Conservation (phyloP, 2,797 vertebrate genomes). For the Cercopithecus petaurista region DNA sequence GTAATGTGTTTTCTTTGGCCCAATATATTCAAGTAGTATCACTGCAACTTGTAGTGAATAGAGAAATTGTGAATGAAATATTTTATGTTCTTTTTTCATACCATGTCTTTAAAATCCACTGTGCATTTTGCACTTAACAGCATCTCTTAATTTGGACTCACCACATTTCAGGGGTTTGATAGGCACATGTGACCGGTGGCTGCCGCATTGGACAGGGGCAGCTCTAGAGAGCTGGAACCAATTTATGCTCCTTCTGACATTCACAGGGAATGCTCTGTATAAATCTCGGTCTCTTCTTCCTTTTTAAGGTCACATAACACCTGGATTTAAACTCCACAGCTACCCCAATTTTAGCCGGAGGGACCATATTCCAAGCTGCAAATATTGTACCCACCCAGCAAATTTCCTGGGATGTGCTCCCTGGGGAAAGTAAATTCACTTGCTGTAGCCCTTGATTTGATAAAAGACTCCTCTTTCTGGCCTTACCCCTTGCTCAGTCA, state of each 20-base stretch:
- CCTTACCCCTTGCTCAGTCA: background rate
- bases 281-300: background rate
- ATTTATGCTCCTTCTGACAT: background rate
- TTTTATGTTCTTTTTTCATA: background rate
- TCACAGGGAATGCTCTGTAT: background rate
- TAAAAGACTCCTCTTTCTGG: background rate
- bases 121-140: background rate
- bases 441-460: background rate
- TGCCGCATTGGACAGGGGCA: background rate
- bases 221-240: background rate
- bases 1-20: background rate
- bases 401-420: background rate
- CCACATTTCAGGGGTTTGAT: background rate
- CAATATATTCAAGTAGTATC: background rate
- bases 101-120: background rate
- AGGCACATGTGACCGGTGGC: background rate
- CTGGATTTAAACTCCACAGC: background rate
- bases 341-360: background rate
- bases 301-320: background rate
- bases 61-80: background rate
- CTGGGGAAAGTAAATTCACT: background rate
- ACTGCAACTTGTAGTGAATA: background rate
- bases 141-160: background rate
- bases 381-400: background rate
- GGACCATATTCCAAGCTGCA: background rate